These are phyloP conservation scores for Spilosoma lubricipeda DNA, from an alignment of 2,888 invertebrate genomes.

Conservation along the genomic window DNA sequence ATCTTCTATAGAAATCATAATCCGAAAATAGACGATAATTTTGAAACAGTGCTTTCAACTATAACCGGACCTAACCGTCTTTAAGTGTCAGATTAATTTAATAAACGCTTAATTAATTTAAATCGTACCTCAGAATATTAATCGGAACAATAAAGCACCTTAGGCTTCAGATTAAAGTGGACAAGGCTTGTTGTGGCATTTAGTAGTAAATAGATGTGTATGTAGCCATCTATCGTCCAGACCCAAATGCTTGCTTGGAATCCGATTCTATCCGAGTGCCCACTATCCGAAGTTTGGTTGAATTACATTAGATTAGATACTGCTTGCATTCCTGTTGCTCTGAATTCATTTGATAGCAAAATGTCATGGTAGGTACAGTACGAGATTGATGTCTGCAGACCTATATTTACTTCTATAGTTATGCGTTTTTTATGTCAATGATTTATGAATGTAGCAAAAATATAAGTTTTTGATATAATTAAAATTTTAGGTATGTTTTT, in stretches of 20 bases:
- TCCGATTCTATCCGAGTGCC: slow-evolving; percentile 71
- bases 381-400: neutral
- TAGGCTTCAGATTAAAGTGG: slow-evolving; percentile 34
- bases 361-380: slow-evolving; percentile 29
- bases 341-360: slow-evolving; percentile 50
- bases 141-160: slow-evolving; percentile 46
- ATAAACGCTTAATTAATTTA: slow-evolving; percentile 59
- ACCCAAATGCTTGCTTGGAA: slow-evolving; percentile 78
- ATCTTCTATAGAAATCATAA: neutral
- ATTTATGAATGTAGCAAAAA: neutral
- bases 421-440: neutral
- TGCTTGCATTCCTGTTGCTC: slow-evolving; percentile 71
- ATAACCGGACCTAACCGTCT: slow-evolving; percentile 54
- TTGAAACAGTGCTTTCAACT: slow-evolving; percentile 16
- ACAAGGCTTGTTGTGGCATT: slow-evolving; percentile 33
- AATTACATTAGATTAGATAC: slow-evolving; percentile 81
- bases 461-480: neutral
- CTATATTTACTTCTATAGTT: neutral
- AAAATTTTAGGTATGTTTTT: neutral
- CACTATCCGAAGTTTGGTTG: slow-evolving; percentile 72
- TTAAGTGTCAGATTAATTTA: slow-evolving; percentile 66
- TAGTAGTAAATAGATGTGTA: slow-evolving; percentile 44
- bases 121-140: slow-evolving; percentile 61
- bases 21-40: slow-evolving; percentile 25
- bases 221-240: slow-evolving; percentile 56